Conservation (phyloP, 2,797 vertebrate species). For the Coracias cyanogaster region DNA sequence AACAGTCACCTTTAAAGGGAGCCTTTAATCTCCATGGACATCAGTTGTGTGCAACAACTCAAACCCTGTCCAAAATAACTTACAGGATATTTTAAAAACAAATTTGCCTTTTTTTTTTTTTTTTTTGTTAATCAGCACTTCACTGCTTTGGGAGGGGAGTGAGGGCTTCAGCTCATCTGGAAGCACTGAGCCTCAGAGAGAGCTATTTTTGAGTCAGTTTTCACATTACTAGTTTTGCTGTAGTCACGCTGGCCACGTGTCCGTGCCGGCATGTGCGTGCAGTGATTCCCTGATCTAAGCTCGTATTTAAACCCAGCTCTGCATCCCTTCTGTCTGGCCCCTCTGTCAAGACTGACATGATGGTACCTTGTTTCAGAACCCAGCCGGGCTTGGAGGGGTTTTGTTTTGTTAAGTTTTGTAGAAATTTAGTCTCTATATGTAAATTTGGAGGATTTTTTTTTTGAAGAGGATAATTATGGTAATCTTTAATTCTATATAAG, state of each 20-base stretch:
- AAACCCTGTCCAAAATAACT: neutral
- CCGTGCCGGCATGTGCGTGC: conserved; percentile 78
- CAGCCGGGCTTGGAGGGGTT: conserved; percentile 84
- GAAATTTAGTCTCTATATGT: conserved; percentile 87
- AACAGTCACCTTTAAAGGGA: conserved; percentile 64
- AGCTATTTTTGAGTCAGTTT: neutral
- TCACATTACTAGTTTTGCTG: neutral
- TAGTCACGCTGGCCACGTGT: conserved; percentile 52
- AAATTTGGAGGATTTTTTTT: conserved; percentile 83
- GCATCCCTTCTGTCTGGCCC: neutral
- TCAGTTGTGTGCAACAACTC: neutral
- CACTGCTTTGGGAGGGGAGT: conserved; percentile 64
- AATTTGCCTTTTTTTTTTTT: neutral
- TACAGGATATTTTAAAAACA: neutral
- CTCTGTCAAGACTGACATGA: conserved; percentile 71
- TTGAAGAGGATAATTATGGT: conserved; percentile 84
- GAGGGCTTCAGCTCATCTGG: conserved; percentile 19
- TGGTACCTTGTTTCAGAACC: conserved; percentile 81
- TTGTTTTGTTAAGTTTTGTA: conserved; percentile 77
- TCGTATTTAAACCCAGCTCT: conserved; percentile 79
- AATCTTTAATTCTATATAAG: conserved; percentile 83
- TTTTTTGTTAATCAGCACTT: conserved; percentile 36
- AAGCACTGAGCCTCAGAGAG: conserved; percentile 25
- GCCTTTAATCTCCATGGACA: neutral
- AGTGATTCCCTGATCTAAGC: conserved; percentile 83